Evolutionary conservation across 2,113 vertebrate genomes (phyloP), one percentile per base, ranked within the genome.

Genomic region (Callionymus lyra): DNA sequence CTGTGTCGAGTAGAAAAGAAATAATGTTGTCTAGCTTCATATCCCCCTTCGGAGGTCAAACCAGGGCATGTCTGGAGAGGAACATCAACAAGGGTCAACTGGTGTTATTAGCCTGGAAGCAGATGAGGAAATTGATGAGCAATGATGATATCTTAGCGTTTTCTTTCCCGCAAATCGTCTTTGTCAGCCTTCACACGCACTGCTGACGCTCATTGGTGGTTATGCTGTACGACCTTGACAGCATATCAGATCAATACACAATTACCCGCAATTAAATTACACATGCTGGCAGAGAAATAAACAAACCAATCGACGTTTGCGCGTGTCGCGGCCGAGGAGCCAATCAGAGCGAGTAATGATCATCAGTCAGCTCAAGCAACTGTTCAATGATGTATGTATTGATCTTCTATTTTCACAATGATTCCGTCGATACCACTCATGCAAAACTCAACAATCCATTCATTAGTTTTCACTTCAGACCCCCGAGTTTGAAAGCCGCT

Each of bases 251-350:
- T 80, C 60, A 50, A 74, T 62, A 64, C 42, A 61, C 61, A 68
- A 68, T 72, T 68, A 69, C 50, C 58, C 34, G 35, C 16, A 47
- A 60, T 67, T 64, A 47, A 73, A 71, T 71, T 68, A 72, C 21
- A 47, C 12, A 40, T 44, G 36, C 38, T 9, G 16, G 3, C 6
- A 12, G 14, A 16, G n/a, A 13, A 39, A 36, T 19, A 41, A 38
- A 44, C 34, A 21, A 37, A 41, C 45, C 27, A 50, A 34, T 65
- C 53, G 33, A 19, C 37, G 21, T 12, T 12, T 47, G 40, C 45
- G 40, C 61, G 59, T 52, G 27, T 10, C 18, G 38, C 27, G 33
- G 10, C 52, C 40, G 41, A 31, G 41, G 53, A 61, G 38, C 43
- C 36, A 61, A 49, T 65, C 45, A 59, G n/a, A n/a, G n/a, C n/a